phyloP scores from a whole-genome alignment of 2,797 vertebrate genomes.

The Arctocebus calabarensis region DNA sequence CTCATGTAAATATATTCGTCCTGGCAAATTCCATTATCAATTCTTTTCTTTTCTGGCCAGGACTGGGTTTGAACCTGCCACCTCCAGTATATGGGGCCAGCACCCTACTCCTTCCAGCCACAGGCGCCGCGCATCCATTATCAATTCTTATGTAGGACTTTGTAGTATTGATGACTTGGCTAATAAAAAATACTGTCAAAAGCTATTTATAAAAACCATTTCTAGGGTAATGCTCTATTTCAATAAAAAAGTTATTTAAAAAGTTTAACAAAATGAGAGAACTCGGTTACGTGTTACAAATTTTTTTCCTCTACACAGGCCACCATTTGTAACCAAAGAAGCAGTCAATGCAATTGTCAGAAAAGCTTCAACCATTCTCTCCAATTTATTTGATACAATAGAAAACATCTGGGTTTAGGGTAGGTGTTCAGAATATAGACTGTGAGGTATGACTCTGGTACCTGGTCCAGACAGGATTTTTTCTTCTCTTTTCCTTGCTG shows the following conservation, averaged over 20 bases:
- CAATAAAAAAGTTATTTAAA: constrained; percentile 7
- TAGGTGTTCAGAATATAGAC: background rate
- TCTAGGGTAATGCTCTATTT: background rate
- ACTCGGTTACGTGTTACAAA: background rate
- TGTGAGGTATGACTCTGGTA: background rate
- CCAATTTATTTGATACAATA: constrained; percentile 5
- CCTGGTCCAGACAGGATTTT: background rate
- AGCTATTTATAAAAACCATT: background rate
- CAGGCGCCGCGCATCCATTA: background rate
- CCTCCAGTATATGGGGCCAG: no score
- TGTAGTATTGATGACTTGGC: background rate
- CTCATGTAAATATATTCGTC: background rate
- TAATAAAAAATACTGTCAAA: constrained; percentile 45
- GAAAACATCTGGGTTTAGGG: constrained; percentile 6
- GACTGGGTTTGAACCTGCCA: no score
- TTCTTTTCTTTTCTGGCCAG: background rate
- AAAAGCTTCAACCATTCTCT: background rate
- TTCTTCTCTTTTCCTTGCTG: constrained; percentile 27
- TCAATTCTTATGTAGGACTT: constrained; percentile 31
- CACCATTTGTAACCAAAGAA: background rate
- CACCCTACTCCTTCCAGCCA: no score
- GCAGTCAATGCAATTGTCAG: background rate
- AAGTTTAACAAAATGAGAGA: background rate
- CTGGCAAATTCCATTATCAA: background rate
- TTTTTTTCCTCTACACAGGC: background rate